Evolutionary conservation across 2,888 invertebrate species (phyloP), one percentile per base, ranked within the genome.

Genomic region (Cinara cedri): DNA sequence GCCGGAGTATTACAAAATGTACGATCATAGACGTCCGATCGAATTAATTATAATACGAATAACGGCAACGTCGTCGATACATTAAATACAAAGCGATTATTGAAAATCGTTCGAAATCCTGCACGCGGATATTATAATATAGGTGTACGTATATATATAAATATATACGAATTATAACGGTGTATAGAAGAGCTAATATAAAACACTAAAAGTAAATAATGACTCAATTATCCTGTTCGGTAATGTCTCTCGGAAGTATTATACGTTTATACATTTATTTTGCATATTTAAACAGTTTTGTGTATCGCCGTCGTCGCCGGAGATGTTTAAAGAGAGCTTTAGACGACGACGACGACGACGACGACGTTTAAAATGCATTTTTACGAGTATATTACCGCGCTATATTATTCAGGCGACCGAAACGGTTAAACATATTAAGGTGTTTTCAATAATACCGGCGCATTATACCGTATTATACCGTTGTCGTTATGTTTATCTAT

Each of bases 211-310:
- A 62, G 62, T 74, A 74, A 74, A 62, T 74, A 62, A 74, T 63
- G 62, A 74, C 62, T 63, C 72, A 74, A 74, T 74, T 74, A 62
- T 63, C 72, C 62, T 63, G 62, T 63, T 62, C 34, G 21, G 51
- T 74, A 74, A 49, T 51, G 62, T 74, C 21, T 34, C 62, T 34
- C 57, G 49, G 44, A 74, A 63, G 26, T 63, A 51, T n/a, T n/a
- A n/a, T n/a, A n/a, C n/a, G n/a, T n/a, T n/a, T 62, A 49, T 19
- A 51, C 72, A 63, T 62, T 74, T 51, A 63, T 51, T 74, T 74
- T 62, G 62, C 72, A 74, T 74, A 74, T 74, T 62, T 62, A 63
- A 74, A 74, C 72, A 51, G 62, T 74, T 74, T 51, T 21, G 49
- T 62, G 49, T 60, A n/a, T n/a, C n/a, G n/a, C n/a, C n/a, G n/a